A percentile compares a stretch with the other conserved stretches of the same genome.
These are phyloP conservation scores for Phataginus tricuspis DNA, from an alignment of 2,797 vertebrate species.

Conservation along the genomic window DNA sequence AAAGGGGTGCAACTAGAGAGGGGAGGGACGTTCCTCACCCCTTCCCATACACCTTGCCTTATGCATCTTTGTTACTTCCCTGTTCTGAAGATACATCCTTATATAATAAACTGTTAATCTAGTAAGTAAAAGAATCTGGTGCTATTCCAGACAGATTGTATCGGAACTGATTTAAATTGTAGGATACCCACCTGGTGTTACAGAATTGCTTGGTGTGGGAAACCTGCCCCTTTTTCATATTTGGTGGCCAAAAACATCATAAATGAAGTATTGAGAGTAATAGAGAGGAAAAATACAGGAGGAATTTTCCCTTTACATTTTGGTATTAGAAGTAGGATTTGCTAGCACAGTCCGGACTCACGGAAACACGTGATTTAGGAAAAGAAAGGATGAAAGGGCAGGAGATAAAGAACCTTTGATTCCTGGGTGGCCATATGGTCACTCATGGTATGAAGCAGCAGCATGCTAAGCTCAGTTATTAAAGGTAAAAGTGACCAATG, in stretches of 20 bases:
- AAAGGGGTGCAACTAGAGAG: not conserved
- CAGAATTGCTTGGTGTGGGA: not conserved
- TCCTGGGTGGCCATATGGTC: not conserved
- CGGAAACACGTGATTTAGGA: not conserved
- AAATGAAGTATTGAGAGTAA: not conserved
- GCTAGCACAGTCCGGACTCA: not conserved
- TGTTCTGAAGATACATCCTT: not conserved
- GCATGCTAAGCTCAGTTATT: not conserved
- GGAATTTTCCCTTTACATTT: not conserved
- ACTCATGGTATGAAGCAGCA: not conserved
- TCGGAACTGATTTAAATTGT: not conserved
- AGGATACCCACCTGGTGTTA: not conserved
- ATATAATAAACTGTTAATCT: not conserved
- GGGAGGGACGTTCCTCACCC: not conserved
- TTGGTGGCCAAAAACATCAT: not conserved
- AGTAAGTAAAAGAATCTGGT: not conserved
- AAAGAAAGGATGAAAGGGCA: not conserved
- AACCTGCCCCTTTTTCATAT: not conserved
- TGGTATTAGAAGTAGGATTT: not conserved
- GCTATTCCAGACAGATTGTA: not conserved
- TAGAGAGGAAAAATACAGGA: not conserved
- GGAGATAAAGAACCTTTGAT: not conserved
- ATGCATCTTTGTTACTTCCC: not conserved
- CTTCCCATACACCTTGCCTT: not conserved
- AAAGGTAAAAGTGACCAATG: not conserved